A percentile compares a stretch with the other conserved stretches of the same genome.
phyloP scores from a whole-genome alignment of 2,888 invertebrate genomes.

The Imbricaverruca yamaguchii region DNA sequence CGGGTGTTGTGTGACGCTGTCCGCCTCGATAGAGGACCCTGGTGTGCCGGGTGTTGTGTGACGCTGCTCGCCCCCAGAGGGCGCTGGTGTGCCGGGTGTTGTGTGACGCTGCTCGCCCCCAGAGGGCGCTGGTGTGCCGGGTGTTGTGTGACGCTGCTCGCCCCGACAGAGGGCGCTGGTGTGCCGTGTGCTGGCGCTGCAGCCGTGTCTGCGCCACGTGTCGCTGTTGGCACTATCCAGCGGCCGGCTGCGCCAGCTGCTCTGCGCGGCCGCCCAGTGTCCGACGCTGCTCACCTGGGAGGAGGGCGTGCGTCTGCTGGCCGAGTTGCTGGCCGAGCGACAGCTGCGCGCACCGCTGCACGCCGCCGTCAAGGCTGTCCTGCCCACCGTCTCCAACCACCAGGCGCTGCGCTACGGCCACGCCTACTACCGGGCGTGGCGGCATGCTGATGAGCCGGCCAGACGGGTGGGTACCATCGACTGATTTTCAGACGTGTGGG shows the following conservation, averaged over 20 bases:
- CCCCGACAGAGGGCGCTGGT: background rate
- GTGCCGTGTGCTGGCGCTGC: background rate
- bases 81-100: background rate
- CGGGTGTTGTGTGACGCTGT: background rate
- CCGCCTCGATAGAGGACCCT: background rate
- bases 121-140: background rate
- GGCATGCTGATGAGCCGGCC: background rate
- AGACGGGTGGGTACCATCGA: background rate
- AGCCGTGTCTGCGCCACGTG: background rate
- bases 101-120: background rate
- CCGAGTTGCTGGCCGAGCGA: background rate
- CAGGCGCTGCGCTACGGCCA: background rate
- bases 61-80: background rate
- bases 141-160: background rate
- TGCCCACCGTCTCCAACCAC: background rate
- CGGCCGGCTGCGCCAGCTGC: constrained; percentile 14
- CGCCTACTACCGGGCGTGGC: constrained; percentile 13
- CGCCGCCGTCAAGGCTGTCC: background rate
- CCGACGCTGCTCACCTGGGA: background rate
- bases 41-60: background rate
- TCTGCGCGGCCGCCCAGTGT: background rate
- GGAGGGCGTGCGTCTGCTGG: background rate
- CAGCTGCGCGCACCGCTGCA: background rate
- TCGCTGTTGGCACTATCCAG: too few species aligned
- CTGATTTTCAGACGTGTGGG: too few species aligned